phyloP scores from a whole-genome alignment of 2,888 invertebrate species.

The Laspeyria flexula region DNA sequence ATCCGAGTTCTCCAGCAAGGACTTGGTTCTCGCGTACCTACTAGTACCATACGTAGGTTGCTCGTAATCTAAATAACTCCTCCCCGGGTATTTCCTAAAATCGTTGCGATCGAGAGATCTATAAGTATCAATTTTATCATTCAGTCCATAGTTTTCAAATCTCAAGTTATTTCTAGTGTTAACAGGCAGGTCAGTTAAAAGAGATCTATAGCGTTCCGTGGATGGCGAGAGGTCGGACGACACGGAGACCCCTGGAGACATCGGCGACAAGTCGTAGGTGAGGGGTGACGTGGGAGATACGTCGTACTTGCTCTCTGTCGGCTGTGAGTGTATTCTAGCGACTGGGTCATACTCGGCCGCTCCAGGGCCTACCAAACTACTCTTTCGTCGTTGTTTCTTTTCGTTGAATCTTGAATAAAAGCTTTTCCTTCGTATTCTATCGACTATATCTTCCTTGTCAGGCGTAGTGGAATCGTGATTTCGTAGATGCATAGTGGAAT shows the following conservation, averaged over 20 bases:
- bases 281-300: conserved; percentile 72
- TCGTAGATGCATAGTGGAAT: conserved; percentile 66
- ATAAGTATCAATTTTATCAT: conserved; percentile 79
- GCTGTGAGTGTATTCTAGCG: conserved; percentile 74
- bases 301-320: conserved; percentile 67
- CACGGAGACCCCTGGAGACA: conserved; percentile 74
- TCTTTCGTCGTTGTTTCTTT: conserved; percentile 90
- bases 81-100: conserved; percentile 74
- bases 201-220: conserved; percentile 76
- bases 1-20: conserved; percentile 75
- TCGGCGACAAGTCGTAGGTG: conserved; percentile 75
- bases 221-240: conserved; percentile 76
- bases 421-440: conserved; percentile 94
- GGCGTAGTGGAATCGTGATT: conserved; percentile 79
- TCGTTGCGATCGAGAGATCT: conserved; percentile 81
- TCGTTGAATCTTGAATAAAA: conserved; percentile 96
- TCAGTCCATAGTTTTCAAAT: conserved; percentile 72
- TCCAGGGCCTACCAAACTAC: conserved; percentile 88
- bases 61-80: conserved; percentile 76
- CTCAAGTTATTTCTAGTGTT: conserved; percentile 67
- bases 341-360: conserved; percentile 85
- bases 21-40: conserved; percentile 79
- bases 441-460: conserved; percentile 91
- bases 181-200: conserved; percentile 68
- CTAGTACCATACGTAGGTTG: conserved; percentile 74